phyloP scores from a whole-genome alignment of 2,888 invertebrate genomes.

The Cabera pusaria region DNA sequence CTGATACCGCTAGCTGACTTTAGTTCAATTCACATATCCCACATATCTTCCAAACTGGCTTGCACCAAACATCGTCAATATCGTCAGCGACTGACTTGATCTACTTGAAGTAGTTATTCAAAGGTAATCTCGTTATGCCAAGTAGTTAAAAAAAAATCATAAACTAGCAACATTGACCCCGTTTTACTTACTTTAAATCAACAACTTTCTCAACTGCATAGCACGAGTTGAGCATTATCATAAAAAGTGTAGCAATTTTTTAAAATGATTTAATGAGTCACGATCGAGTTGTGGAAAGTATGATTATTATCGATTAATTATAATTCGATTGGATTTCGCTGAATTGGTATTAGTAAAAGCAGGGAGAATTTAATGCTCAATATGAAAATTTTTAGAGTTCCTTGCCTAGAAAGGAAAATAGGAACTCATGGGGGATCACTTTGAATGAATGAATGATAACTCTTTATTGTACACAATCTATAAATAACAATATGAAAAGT shows the following conservation, averaged over 20 bases:
- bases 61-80: too few species aligned
- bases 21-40: too few species aligned
- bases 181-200: slow-evolving; percentile 30
- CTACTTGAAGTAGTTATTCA: too few species aligned
- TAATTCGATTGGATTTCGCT: slow-evolving; percentile 40
- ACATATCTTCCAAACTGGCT: too few species aligned
- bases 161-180: slow-evolving; percentile 38
- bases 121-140: too few species aligned
- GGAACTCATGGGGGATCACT: too few species aligned
- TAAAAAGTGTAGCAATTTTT: slow-evolving; percentile 54
- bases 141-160: slow-evolving; percentile 20
- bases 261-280: slow-evolving; percentile 50
- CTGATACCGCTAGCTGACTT: too few species aligned
- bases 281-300: slow-evolving; percentile 56
- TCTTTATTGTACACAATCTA: too few species aligned
- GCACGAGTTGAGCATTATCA: slow-evolving; percentile 41
- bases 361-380: slow-evolving; percentile 9
- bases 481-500: too few species aligned
- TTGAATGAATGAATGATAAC: too few species aligned
- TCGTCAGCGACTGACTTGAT: too few species aligned
- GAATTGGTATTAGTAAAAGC: slow-evolving; percentile 7
- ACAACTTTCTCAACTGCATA: slow-evolving; percentile 51
- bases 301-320: slow-evolving; percentile 56
- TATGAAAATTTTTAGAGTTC: background rate
- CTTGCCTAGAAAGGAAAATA: too few species aligned